Evolutionary conservation across 2,888 invertebrate genomes (phyloP).

Genomic region (Cecidostiba fungosa): DNA sequence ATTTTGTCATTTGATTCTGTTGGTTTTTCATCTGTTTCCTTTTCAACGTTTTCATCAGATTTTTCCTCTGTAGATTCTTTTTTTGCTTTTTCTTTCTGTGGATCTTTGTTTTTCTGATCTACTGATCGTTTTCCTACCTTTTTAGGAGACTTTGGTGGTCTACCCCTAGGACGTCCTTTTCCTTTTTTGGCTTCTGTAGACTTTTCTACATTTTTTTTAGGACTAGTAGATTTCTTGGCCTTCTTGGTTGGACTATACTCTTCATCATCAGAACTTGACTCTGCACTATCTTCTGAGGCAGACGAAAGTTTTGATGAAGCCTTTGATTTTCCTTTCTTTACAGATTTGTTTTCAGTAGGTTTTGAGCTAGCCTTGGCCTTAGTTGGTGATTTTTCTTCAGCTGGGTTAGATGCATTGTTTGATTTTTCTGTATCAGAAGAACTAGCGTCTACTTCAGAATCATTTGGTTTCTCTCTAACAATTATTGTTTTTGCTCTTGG

Average conservation of each 20-base stretch:
- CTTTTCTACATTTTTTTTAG: no score
- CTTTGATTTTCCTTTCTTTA: conserved; percentile 67
- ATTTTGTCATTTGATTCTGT: conserved; percentile 35
- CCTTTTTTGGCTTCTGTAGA: conserved; percentile 67
- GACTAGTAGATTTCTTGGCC: no score
- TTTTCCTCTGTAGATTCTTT: neutral
- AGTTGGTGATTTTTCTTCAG: conserved; percentile 56
- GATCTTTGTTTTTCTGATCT: conserved; percentile 65
- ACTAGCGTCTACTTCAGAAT: conserved; percentile 76
- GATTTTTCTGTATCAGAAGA: conserved; percentile 72
- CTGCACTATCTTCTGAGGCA: conserved; percentile 72
- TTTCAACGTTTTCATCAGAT: conserved; percentile 61
- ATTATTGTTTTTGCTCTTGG: conserved; percentile 75
- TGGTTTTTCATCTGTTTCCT: conserved; percentile 51
- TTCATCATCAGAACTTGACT: conserved; percentile 73
- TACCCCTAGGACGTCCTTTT: conserved; percentile 65
- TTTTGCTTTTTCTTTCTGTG: no score
- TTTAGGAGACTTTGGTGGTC: conserved; percentile 65
- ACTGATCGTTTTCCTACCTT: conserved; percentile 59
- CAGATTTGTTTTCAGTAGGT: conserved; percentile 42
- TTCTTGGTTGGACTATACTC: conserved; percentile 76
- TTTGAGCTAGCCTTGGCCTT: conserved; percentile 27
- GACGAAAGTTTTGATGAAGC: conserved; percentile 67
- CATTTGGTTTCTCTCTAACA: conserved; percentile 74
- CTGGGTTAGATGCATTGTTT: conserved; percentile 62